Conservation (phyloP, 1,140 invertebrate species). For the Papilio machaon region DNA sequence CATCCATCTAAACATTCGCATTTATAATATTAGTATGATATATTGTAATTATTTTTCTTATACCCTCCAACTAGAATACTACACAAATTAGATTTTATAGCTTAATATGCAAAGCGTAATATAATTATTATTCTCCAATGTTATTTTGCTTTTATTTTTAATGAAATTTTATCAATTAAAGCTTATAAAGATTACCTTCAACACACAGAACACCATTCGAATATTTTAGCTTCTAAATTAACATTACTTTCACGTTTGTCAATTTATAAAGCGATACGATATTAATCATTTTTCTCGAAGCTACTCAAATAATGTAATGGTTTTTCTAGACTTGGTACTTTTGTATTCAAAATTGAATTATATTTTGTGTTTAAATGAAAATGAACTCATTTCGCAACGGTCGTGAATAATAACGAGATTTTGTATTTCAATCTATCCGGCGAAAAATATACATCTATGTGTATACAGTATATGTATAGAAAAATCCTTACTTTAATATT, state of each 20-base stretch:
- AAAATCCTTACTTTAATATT: too few species aligned
- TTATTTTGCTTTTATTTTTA: neutral
- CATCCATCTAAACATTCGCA: too few species aligned
- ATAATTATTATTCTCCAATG: too few species aligned
- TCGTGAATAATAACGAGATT: conserved; percentile 75
- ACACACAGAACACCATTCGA: neutral
- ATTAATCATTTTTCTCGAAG: conserved; percentile 33
- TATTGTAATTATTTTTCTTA: too few species aligned
- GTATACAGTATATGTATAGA: too few species aligned
- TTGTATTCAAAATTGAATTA: conserved; percentile 81
- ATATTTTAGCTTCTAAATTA: neutral
- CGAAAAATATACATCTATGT: neutral
- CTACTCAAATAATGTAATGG: conserved; percentile 61
- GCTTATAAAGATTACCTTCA: neutral
- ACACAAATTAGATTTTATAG: too few species aligned
- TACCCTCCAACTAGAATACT: too few species aligned
- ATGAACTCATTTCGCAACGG: conserved; percentile 74
- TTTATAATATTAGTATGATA: too few species aligned
- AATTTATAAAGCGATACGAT: neutral
- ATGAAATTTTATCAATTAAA: neutral
- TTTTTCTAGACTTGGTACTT: conserved; percentile 75
- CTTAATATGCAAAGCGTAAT: too few species aligned
- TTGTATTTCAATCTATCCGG: conserved; percentile 48
- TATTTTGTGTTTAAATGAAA: conserved; percentile 79
- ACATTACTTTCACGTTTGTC: neutral